phyloP scores from a whole-genome alignment of 2,888 invertebrate genomes.

The Terebella lapidaria region DNA sequence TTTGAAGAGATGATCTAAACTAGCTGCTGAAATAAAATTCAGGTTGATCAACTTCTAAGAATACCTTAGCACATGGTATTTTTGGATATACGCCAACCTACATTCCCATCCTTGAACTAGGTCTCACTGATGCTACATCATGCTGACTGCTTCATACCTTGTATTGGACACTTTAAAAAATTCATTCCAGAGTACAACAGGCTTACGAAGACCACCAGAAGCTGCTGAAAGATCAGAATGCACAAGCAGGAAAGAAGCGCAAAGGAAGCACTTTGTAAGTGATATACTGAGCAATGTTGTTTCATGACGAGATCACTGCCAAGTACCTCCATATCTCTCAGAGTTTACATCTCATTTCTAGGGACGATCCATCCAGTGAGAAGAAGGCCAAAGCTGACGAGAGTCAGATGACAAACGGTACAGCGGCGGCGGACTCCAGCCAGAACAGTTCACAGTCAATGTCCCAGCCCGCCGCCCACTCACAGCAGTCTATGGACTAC shows the following conservation, averaged over 20 bases:
- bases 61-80: no score
- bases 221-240: slow-evolving; percentile 12
- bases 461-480: not conserved
- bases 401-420: not conserved
- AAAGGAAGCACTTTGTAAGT: no score
- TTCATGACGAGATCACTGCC: no score
- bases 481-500: not conserved
- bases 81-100: no score
- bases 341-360: not conserved
- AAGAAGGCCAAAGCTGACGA: not conserved
- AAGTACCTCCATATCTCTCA: no score
- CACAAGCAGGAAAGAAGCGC: not conserved
- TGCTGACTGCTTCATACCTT: not conserved
- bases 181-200: slow-evolving; percentile 9
- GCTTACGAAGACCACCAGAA: slow-evolving; percentile 17
- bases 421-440: not conserved
- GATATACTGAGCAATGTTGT: no score
- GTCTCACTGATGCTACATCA: not conserved
- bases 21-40: not conserved
- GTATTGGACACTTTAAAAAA: not conserved
- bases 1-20: not conserved
- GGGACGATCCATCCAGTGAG: not conserved
- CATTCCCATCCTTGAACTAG: no score
- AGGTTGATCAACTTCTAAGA: no score
- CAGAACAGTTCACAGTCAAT: not conserved